These are phyloP conservation scores for Noctua janthina DNA, from an alignment of 2,888 invertebrate genomes.

Conservation along the genomic window DNA sequence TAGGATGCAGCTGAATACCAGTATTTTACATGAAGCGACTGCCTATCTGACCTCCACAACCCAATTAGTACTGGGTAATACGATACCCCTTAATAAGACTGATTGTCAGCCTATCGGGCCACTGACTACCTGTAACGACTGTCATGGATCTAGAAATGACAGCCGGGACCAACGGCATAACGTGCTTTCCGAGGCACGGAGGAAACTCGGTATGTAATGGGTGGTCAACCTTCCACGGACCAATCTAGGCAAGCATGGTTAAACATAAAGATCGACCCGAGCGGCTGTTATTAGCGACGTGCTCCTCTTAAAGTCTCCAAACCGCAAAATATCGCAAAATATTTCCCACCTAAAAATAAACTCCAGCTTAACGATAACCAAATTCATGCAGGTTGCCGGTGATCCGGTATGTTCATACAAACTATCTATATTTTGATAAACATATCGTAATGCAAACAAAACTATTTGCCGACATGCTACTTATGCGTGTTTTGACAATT, in stretches of 20 bases:
- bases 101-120: too few relatives aligned
- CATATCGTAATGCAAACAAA: constrained; percentile 60
- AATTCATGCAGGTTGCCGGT: constrained; percentile 59
- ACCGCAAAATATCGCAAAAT: constrained; percentile 21
- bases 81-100: too few relatives aligned
- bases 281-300: neutral
- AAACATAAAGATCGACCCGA: neutral
- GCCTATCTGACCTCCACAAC: too few relatives aligned
- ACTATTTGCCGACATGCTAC: constrained; percentile 60
- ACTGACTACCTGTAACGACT: neutral
- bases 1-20: too few relatives aligned
- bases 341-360: constrained; percentile 9
- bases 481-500: constrained; percentile 59
- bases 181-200: neutral
- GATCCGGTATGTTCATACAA: constrained; percentile 26
- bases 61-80: too few relatives aligned
- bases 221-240: neutral
- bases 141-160: neutral
- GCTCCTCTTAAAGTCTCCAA: neutral
- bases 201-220: too few relatives aligned
- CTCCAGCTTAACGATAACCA: constrained; percentile 43
- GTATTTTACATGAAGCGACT: too few relatives aligned
- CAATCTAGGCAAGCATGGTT: neutral
- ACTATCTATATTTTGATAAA: constrained; percentile 53
- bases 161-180: neutral